These are phyloP conservation scores for Amia ocellicauda DNA, from an alignment of 2,113 vertebrate species.

Conservation along the genomic window DNA sequence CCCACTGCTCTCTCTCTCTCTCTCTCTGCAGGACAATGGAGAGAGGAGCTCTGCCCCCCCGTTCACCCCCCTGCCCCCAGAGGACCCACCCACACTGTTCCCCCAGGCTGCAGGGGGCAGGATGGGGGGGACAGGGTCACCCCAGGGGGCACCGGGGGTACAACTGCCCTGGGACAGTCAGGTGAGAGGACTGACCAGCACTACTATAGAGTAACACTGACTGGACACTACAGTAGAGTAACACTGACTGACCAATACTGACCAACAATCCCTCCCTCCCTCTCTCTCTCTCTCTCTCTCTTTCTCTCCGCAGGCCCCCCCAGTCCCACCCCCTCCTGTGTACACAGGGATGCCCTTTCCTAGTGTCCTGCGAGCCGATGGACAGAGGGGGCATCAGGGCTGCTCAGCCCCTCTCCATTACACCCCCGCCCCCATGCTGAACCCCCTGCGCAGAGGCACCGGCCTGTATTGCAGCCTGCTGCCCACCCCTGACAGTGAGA, in stretches of 20 bases:
- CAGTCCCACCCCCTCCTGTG: conserved; percentile 33
- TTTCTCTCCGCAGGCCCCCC: not conserved
- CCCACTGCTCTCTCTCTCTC: not conserved
- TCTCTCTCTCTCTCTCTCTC: not conserved
- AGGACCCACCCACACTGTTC: conserved; percentile 10
- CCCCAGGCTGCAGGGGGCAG: conserved; percentile 19
- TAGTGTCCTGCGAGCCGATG: conserved; percentile 53
- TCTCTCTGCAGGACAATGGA: conserved; percentile 1
- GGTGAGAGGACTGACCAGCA: no score
- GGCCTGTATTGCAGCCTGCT: conserved; percentile 59
- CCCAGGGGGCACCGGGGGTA: not conserved
- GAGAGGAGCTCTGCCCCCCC: not conserved
- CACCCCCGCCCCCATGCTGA: conserved; percentile 64
- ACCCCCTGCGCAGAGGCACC: conserved; percentile 56
- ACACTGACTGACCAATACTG: no score
- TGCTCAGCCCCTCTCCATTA: conserved; percentile 38
- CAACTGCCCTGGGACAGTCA: no score
- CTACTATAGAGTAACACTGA: no score
- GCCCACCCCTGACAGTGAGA: conserved; percentile 1
- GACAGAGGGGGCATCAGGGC: conserved; percentile 2
- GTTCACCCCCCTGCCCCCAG: conserved; percentile 9
- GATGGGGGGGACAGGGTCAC: conserved; percentile 13
- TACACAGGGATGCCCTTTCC: conserved; percentile 53
- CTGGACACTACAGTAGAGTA: no score
- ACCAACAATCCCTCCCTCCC: not conserved